These are phyloP conservation scores for Apamea crenata DNA, from an alignment of 2,888 invertebrate species.

Conservation along the genomic window DNA sequence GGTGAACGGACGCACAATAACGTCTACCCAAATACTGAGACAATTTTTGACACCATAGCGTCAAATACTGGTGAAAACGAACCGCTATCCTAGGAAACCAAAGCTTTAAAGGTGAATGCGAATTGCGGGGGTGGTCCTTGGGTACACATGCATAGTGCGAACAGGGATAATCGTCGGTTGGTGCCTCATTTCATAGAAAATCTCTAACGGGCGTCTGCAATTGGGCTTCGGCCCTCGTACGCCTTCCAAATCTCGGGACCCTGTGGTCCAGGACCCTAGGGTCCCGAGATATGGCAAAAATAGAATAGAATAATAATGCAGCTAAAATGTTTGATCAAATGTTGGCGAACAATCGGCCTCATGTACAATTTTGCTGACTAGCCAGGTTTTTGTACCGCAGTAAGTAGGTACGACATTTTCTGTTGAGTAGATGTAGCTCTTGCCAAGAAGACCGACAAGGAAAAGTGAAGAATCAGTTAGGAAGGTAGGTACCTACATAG, in stretches of 20 bases:
- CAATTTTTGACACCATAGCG: neutral
- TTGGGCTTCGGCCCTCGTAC: too few species aligned
- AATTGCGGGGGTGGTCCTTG: too few species aligned
- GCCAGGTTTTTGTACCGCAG: neutral
- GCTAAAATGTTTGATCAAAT: neutral
- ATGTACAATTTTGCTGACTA: conserved; percentile 9
- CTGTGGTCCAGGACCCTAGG: too few species aligned
- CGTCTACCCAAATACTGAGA: neutral
- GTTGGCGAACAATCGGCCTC: neutral
- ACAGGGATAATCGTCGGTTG: too few species aligned
- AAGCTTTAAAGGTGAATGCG: neutral
- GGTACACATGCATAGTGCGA: too few species aligned
- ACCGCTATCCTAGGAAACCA: neutral
- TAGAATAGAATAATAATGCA: neutral
- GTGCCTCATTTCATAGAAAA: too few species aligned
- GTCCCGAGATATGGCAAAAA: too few species aligned
- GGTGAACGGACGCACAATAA: neutral
- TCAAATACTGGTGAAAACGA: neutral
- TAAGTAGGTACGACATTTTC: neutral
- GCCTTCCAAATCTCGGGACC: too few species aligned
- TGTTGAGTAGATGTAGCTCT: neutral
- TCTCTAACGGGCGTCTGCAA: too few species aligned
- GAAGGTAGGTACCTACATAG: neutral
- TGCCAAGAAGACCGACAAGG: neutral
- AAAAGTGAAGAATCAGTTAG: neutral